Percentiles rank a stretch among this genome's conserved stretches.
Conservation (phyloP, 2,888 invertebrate genomes). For the Pomacea canaliculata region DNA sequence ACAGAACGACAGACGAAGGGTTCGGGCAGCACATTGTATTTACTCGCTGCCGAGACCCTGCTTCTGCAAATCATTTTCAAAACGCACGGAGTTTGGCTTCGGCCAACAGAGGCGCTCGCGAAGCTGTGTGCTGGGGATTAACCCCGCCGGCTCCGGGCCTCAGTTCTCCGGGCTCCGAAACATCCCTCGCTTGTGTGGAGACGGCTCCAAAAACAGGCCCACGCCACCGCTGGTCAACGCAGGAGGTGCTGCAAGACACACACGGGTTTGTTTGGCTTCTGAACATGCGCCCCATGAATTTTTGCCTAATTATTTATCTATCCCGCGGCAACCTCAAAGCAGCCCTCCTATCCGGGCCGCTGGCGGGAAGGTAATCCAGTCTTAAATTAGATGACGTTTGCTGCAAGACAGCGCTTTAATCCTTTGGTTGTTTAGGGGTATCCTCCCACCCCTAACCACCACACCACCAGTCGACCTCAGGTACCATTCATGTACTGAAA, state of each 20-base stretch:
- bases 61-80: constrained; percentile 19
- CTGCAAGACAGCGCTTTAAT: background rate
- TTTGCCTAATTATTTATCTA: constrained; percentile 10
- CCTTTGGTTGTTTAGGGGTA: background rate
- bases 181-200: background rate
- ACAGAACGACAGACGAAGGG: no score
- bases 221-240: background rate
- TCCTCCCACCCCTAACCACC: no score
- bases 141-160: background rate
- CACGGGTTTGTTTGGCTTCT: constrained; percentile 4
- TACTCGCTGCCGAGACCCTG: constrained; percentile 1
- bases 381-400: constrained; percentile 10
- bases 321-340: constrained; percentile 10
- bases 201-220: background rate
- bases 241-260: constrained; percentile 8
- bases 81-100: constrained; percentile 9
- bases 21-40: background rate
- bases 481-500: no score
- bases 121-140: constrained; percentile 8
- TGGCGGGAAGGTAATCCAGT: background rate
- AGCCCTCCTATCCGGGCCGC: background rate
- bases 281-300: background rate
- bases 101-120: constrained; percentile 9
- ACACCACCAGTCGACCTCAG: no score
- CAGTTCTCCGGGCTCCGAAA: background rate